A percentile compares a stretch with the other conserved stretches of the same genome.
phyloP scores from a whole-genome alignment of 2,797 vertebrate genomes.

The Loriculus beryllinus region DNA sequence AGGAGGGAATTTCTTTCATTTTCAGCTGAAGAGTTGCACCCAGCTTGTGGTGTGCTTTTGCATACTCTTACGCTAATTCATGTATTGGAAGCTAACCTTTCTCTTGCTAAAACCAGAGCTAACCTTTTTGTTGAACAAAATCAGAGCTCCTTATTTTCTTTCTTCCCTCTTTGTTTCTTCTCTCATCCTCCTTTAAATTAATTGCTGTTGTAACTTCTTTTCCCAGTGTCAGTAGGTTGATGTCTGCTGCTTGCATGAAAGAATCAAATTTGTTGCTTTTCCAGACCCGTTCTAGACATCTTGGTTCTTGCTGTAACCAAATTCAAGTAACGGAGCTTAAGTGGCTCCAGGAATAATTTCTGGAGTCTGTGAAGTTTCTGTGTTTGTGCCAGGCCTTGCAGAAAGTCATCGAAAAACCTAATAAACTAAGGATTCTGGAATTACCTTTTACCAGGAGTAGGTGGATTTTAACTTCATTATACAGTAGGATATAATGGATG shows the following conservation, averaged over 20 bases:
- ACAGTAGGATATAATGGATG: not conserved
- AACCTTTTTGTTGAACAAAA: constrained; percentile 3
- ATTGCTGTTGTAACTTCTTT: not conserved
- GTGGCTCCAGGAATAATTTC: not conserved
- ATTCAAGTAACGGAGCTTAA: not conserved
- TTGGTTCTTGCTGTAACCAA: not conserved
- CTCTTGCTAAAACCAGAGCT: not conserved
- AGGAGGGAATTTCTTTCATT: not conserved
- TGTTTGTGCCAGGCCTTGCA: not conserved
- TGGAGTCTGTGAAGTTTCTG: not conserved
- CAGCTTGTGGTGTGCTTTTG: not conserved
- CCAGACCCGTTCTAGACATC: not conserved
- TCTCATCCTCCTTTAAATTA: not conserved
- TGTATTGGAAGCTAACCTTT: not conserved
- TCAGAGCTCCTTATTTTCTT: not conserved
- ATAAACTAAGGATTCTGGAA: not conserved
- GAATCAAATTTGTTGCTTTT: not conserved
- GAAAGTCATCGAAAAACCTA: not conserved
- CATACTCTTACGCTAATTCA: not conserved
- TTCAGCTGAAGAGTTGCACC: not conserved
- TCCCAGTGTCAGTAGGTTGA: not conserved
- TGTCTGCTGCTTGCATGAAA: not conserved
- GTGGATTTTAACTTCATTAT: not conserved
- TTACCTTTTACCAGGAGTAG: not conserved
- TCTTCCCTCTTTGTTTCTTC: not conserved